Conservation (phyloP, 2,113 vertebrate genomes). For the Clinocottus analis region DNA sequence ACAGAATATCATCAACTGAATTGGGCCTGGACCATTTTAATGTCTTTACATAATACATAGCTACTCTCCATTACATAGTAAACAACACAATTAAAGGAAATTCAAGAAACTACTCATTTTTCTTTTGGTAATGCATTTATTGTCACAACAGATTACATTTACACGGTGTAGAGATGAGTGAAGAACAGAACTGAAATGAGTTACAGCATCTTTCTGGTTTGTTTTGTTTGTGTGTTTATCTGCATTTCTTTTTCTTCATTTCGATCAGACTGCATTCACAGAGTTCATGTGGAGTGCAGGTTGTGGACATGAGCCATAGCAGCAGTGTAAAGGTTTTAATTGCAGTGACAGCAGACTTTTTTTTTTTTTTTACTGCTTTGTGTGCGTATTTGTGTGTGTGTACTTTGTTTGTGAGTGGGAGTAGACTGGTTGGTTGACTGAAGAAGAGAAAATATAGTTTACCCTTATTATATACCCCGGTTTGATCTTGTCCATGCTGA, state of each 20-base stretch:
- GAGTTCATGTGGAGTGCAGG: constrained; percentile 70
- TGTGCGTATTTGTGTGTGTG: constrained; percentile 41
- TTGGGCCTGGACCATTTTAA: constrained; percentile 8
- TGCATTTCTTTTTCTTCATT: constrained; percentile 22
- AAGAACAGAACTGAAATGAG: constrained; percentile 78
- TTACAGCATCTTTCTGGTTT: constrained; percentile 53
- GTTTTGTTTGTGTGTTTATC: constrained; percentile 23
- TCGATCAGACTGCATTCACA: constrained; percentile 62
- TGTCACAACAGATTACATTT: constrained; percentile 94
- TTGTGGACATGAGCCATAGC: constrained; percentile 51
- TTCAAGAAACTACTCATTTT: constrained; percentile 36
- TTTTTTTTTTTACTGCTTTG: constrained; percentile 35
- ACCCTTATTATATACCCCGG: constrained; percentile 33
- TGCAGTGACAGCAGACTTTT: constrained; percentile 49
- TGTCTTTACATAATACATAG: constrained; percentile 22
- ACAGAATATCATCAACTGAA: constrained; percentile 21
- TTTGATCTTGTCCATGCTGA: constrained; percentile 27
- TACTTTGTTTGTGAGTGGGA: constrained; percentile 46
- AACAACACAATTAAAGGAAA: constrained; percentile 45
- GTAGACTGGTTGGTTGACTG: constrained; percentile 50
- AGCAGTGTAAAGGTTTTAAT: constrained; percentile 51
- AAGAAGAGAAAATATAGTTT: constrained; percentile 30
- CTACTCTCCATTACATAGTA: too few species aligned
- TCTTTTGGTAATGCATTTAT: constrained; percentile 88
- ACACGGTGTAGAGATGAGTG: constrained; percentile 86